Base-by-base conservation (phyloP, 1,140 invertebrate genomes). In the Heliothis subflexa region DNA sequence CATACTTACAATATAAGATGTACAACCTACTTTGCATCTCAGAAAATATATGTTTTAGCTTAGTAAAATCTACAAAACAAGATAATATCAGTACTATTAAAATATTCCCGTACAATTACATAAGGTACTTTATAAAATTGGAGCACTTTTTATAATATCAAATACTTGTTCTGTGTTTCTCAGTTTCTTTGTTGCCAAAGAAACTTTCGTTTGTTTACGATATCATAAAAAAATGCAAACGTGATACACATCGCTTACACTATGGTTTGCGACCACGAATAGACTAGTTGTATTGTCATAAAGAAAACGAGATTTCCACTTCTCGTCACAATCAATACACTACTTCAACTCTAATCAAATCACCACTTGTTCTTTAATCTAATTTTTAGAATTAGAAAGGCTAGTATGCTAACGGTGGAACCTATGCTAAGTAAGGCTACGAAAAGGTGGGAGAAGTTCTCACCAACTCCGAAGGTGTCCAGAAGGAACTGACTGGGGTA, bases 381-480 rank as follows among this genome's bases (percentile, higher is more conserved):
- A 87, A 96, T 95, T 82, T 96, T 95, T 28, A 98, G 90, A 21
- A 96, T 95, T 78, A 96, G 89, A 87, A 96, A 98, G n/a, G 97
- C 96, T 49, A 95, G 84, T 3, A 96, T 84, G 79, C 97, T 95
- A 45, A 97, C 90, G 52, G 96, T 85, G 11, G 97, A 81, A 78
- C 96, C 97, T 45, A 97, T 95, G 0, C 85, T 81, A 57, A 95
- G 85, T 12, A 98, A 90, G 50, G 96, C 94, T 71, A 95, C 81
- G 73, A 97, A 95, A 70, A 84, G 89, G 16, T 85, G 25, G 4
- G 80, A 73, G 86, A 97, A 98, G 74, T 95, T 94, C 7, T 96
- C 96, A 49, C 96, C 84, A n/a, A 95, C 93, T 95, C 99, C 97
- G 78, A 97, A 97, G 83, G 98, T 95, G 74, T 97, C 95, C 61